Evolutionary conservation across 2,888 invertebrate genomes (phyloP), one percentile per base, ranked within the genome.

Genomic region (Lutraria lutraria): DNA sequence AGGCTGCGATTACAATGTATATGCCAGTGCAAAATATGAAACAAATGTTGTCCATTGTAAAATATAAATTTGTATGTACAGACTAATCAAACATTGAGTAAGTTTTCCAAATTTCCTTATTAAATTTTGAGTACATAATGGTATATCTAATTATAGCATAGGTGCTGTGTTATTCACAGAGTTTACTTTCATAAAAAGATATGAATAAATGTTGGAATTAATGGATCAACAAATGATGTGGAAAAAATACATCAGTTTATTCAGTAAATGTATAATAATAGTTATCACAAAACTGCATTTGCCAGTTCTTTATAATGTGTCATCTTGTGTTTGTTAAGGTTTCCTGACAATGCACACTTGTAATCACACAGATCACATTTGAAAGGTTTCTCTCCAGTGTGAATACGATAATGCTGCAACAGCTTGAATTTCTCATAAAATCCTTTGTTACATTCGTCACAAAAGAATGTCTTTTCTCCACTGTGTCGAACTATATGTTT

Each of bases 361-460:
- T 91, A 91, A 56, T 87, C 83, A 84, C 91, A 91, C 43, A 89
- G 21, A 56, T 84, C 81, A 88, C 91, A 91, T 56, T 87, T 63
- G 68, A 88, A 89, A 0, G 91, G 91, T 43, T 89, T 89, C n/a
- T 86, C 86, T 13, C 91, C 91, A 3, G 89, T 87, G 80, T 91
- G 91, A 72, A 81, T 89, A 19, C 89, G 76, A 31, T 84, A 83
- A 54, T 91, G 91, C 53, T 91, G 89, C 16, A 85, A 19, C 25
- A 91, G 81, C 68, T 89, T 91, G 19, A 84, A 60, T 81, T 88
- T 91, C 79, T 91, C 89, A 34, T 88, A 91, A 83, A 91, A 91
- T 1, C 83, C 87, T 52, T 91, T 91, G 60, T 89, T 85, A 81
- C 91, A 91, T 29, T 87, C 80, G 16, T 29, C 72, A 81, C 91